These are phyloP conservation scores for Poeciliopsis paucimaculata DNA, from an alignment of 2,797 vertebrate genomes.

Conservation along the genomic window DNA sequence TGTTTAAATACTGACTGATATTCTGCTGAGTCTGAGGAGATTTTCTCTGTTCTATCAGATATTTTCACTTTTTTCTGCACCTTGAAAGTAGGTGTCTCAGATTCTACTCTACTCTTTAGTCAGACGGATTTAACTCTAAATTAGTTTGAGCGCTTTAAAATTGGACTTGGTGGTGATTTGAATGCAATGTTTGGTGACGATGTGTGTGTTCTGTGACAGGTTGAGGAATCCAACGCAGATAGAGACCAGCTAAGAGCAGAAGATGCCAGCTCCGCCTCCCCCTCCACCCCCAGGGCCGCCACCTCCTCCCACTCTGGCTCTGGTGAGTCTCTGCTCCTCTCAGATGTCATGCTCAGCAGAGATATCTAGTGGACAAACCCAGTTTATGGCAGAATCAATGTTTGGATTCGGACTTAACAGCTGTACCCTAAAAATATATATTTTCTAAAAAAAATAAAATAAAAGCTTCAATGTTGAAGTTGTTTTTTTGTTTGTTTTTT, in stretches of 20 bases:
- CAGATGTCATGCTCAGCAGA: slow-evolving; percentile 16
- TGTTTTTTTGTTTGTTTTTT: no score
- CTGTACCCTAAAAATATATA: no score
- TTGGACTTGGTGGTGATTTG: neutral
- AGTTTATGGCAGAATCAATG: no score
- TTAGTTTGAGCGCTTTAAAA: neutral
- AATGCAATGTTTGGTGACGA: neutral
- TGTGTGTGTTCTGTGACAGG: slow-evolving; percentile 51
- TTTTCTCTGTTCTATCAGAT: neutral
- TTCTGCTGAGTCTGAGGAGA: neutral
- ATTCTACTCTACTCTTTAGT: neutral
- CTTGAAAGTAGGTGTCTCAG: neutral
- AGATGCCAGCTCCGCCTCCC: slow-evolving; percentile 93
- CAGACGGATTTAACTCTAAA: no score
- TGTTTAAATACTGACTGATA: neutral
- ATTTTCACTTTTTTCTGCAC: neutral
- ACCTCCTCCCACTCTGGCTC: slow-evolving; percentile 86
- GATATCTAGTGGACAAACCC: slow-evolving; percentile 41
- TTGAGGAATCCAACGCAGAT: slow-evolving; percentile 47
- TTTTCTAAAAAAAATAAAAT: no score
- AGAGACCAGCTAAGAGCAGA: slow-evolving; percentile 61
- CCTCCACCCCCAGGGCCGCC: slow-evolving; percentile 89
- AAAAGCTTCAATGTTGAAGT: no score
- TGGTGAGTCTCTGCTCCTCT: slow-evolving; percentile 77
- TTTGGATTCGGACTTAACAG: no score